These are phyloP conservation scores for Tipula lateralis DNA, from an alignment of 2,888 invertebrate genomes.

Conservation along the genomic window DNA sequence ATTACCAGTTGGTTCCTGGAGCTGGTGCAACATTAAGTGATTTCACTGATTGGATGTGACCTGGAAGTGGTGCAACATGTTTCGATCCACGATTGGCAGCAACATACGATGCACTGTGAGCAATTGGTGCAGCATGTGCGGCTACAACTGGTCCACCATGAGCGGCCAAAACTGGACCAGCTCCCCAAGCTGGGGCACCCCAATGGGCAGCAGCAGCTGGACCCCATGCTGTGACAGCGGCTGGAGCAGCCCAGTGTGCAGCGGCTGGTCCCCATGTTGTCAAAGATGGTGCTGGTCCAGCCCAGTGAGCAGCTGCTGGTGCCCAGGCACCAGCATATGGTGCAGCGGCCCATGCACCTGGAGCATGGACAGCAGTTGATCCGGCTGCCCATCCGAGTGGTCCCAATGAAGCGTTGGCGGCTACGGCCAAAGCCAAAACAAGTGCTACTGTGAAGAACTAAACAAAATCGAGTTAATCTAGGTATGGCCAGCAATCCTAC, in stretches of 20 bases:
- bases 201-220: neutral
- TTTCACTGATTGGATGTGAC: constrained; percentile 12
- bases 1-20: constrained; percentile 24
- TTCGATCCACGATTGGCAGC: constrained; percentile 13
- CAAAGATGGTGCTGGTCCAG: constrained; percentile 34
- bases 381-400: constrained; percentile 34
- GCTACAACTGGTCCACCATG: constrained; percentile 39
- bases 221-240: constrained; percentile 44
- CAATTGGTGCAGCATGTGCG: neutral
- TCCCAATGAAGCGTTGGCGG: constrained; percentile 45
- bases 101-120: neutral
- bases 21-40: constrained; percentile 4
- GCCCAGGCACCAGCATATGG: constrained; percentile 34
- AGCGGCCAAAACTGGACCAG: constrained; percentile 47
- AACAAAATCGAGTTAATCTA: constrained; percentile 30
- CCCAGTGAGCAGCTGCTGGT: constrained; percentile 33
- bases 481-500: neutral
- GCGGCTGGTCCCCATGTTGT: constrained; percentile 33
- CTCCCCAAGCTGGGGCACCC: constrained; percentile 39
- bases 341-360: constrained; percentile 25
- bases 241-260: constrained; percentile 32
- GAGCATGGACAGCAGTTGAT: neutral
- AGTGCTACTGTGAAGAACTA: constrained; percentile 45
- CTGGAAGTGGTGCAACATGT: constrained; percentile 14
- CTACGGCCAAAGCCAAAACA: constrained; percentile 45